phyloP scores from a whole-genome alignment of 1,140 invertebrate species.

The Hetaerina americana region DNA sequence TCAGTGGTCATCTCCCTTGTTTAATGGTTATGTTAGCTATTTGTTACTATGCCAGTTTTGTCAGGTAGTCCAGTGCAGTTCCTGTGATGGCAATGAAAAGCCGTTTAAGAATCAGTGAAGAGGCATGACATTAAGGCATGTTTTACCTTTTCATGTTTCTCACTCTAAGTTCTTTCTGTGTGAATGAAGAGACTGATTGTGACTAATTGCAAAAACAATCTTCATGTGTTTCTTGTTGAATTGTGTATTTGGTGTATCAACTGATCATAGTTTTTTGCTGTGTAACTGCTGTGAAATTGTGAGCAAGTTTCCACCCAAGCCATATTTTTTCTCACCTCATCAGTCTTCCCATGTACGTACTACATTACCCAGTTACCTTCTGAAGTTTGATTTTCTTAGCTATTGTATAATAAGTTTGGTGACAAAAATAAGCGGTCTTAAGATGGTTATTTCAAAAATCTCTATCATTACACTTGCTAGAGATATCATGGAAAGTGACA shows the following conservation, averaged over 20 bases:
- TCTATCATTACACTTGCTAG: too few species aligned
- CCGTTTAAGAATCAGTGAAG: neutral
- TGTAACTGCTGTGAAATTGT: neutral
- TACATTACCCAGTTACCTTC: neutral
- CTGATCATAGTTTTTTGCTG: neutral
- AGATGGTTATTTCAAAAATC: too few species aligned
- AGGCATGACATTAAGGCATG: neutral
- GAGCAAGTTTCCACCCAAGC: neutral
- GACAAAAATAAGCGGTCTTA: too few species aligned
- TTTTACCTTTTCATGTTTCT: neutral
- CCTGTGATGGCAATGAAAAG: neutral
- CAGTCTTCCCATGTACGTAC: neutral
- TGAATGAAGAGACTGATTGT: neutral
- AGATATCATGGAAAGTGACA: too few species aligned
- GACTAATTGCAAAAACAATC: neutral
- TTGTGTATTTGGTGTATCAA: neutral
- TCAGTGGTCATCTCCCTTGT: neutral
- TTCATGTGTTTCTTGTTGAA: neutral
- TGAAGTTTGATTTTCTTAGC: neutral
- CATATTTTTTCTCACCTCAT: neutral
- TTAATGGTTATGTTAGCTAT: neutral
- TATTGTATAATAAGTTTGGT: too few species aligned
- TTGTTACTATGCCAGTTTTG: neutral
- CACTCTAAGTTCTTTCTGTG: neutral
- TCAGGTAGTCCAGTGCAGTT: neutral